Conservation (phyloP, 1,140 invertebrate genomes). For the Dendroctonus valens region DNA sequence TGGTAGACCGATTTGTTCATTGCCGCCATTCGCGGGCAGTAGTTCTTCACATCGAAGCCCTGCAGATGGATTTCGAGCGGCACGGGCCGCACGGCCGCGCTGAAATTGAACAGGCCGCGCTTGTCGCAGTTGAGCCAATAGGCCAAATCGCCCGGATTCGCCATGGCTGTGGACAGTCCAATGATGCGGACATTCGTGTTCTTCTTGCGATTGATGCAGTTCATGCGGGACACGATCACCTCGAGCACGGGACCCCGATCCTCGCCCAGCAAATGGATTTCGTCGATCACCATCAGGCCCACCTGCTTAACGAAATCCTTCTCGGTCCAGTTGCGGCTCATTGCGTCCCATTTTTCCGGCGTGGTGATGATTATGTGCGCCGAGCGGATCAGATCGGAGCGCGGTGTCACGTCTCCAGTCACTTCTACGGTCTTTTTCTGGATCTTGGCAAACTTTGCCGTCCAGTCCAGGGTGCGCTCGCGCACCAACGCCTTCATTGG, state of each 20-base stretch:
- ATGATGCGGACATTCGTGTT: constrained; percentile 73
- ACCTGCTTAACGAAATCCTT: constrained; percentile 93
- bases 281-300: constrained; percentile 93
- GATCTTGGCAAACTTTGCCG: constrained; percentile 70
- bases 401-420: constrained; percentile 95
- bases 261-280: constrained; percentile 90
- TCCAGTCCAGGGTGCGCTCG: constrained; percentile 97
- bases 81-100: constrained; percentile 95
- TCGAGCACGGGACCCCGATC: constrained; percentile 83
- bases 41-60: constrained; percentile 95
- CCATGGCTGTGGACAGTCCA: constrained; percentile 95
- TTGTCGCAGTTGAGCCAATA: constrained; percentile 77
- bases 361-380: constrained; percentile 97
- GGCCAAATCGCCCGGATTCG: constrained; percentile 95
- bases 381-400: constrained; percentile 77
- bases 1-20: constrained; percentile 99
- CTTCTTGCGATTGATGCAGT: constrained; percentile 47
- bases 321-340: constrained; percentile 96
- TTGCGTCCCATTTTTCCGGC: constrained; percentile 99
- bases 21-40: constrained; percentile 98
- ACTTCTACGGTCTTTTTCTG: constrained; percentile 92
- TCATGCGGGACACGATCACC: constrained; percentile 76
- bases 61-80: constrained; percentile 93
- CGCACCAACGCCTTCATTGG: constrained; percentile 96
- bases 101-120: constrained; percentile 96